phyloP scores from a whole-genome alignment of 2,113 vertebrate genomes.

The Plecturocebus donacophilus region DNA sequence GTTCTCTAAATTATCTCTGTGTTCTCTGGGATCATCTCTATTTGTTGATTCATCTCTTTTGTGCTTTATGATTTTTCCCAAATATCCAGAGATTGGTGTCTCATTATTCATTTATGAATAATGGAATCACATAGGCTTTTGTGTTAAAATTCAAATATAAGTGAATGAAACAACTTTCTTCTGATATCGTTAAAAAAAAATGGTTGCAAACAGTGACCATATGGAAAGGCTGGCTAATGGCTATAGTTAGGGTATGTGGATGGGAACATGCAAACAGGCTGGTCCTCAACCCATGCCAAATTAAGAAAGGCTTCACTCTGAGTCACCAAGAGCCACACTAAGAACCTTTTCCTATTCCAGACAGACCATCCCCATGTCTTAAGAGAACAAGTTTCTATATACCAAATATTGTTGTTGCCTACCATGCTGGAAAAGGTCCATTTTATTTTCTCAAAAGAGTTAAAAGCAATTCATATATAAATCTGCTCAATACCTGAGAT shows the following conservation, averaged over 20 bases:
- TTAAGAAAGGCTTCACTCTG: not conserved
- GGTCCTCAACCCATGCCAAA: not conserved
- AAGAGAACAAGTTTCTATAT: not conserved
- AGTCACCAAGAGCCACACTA: not conserved
- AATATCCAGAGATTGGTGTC: not conserved
- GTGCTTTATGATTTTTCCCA: not conserved
- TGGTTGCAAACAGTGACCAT: not conserved
- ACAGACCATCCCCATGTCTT: not conserved
- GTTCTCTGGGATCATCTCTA: constrained; percentile 10
- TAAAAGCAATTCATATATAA: not conserved
- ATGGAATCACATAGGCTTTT: not conserved
- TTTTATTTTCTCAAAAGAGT: not conserved
- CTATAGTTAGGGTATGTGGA: not conserved
- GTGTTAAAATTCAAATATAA: not conserved
- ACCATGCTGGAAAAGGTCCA: not conserved
- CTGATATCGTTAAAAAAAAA: not conserved
- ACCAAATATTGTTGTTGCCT: not conserved
- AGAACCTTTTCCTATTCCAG: not conserved
- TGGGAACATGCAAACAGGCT: not conserved
- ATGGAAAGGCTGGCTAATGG: not conserved
- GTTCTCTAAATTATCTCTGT: not conserved
- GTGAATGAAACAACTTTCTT: not conserved
- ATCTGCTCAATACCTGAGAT: not conserved
- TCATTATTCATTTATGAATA: not conserved
- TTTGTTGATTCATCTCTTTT: not conserved